Evolutionary conservation across 2,113 vertebrate species (phyloP), one percentile per base, ranked within the genome.

Genomic region (Origma solitaria): DNA sequence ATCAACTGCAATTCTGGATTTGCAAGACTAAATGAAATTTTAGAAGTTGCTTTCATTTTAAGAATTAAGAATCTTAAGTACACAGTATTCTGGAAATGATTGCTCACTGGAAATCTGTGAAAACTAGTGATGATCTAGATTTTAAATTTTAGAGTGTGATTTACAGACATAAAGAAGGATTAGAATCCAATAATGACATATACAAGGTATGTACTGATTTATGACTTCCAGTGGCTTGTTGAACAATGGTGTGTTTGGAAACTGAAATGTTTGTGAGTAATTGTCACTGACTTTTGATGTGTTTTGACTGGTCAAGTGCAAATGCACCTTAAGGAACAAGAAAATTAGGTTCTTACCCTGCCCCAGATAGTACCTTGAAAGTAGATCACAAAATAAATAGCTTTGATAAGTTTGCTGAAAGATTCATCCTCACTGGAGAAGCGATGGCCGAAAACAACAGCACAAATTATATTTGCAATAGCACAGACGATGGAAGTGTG

Each of bases 351-450:
- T 40, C 96, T 96, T 96, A 98, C 96, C 96, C 90, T 78, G 90
- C 87, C 90, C 97, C 97, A 97, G 78, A 77, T 13, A 15, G 95
- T 97, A 33, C 92, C 91, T 72, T 94, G 94, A 40, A 96, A 95
- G 65, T 95, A 96, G 91, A 98, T 77, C 71, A 96, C 96, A 54
- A 91, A 89, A 90, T 92, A 47, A 54, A 94, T 77, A 58, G 96
- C 89, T 95, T 95, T 94, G 77, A 94, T 96, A 86, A 98, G 77
- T 45, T 96, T 92, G 53, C 84, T 58, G 89, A 98, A 97, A 88
- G 96, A 92, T 54, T 95, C 78, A 22, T 97, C 97, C 57, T 97
- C 79, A 0, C 45, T 94, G 77, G 96, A 78, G 71, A 97, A 97
- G 68, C 65, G 72, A 57, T 84, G 90, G 22, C 97, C 95, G 0